Percentiles rank a stretch among this genome's conserved stretches.
These are phyloP conservation scores for Ennomos erosarius DNA, from an alignment of 2,888 invertebrate genomes.

Conservation along the genomic window DNA sequence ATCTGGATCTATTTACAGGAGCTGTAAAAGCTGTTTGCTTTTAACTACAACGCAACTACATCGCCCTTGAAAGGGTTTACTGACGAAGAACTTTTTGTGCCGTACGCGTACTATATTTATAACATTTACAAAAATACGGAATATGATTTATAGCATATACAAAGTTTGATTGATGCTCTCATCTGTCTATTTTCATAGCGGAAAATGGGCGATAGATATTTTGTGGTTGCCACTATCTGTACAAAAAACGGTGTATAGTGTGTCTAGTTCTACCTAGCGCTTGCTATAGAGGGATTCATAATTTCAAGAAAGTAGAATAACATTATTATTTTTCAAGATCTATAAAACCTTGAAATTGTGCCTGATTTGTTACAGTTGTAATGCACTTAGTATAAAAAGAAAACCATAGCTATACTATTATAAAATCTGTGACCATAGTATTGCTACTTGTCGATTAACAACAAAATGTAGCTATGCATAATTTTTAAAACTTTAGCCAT, in stretches of 20 bases:
- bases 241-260: background rate
- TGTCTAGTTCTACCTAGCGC: background rate
- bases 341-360: no score
- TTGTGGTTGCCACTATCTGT: background rate
- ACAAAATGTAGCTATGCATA: no score
- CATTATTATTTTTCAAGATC: background rate
- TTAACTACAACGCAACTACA: slow-evolving; percentile 45
- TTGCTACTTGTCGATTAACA: no score
- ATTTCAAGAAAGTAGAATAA: slow-evolving; percentile 8
- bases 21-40: slow-evolving; percentile 73
- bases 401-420: no score
- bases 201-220: slow-evolving; percentile 30
- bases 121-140: slow-evolving; percentile 56
- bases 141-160: slow-evolving; percentile 65
- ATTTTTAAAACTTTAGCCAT: no score
- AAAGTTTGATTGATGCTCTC: slow-evolving; percentile 61
- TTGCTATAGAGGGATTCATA: slow-evolving; percentile 1
- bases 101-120: slow-evolving; percentile 55
- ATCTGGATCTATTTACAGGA: slow-evolving; percentile 65
- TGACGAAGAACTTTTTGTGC: slow-evolving; percentile 52
- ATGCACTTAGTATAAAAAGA: no score
- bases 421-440: no score
- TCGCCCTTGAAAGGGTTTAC: slow-evolving; percentile 72
- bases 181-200: slow-evolving; percentile 40
- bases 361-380: no score